Evolutionary conservation across 2,797 vertebrate species (phyloP), one percentile per base, ranked within the genome.

Genomic region (Apogon hyalosoma): DNA sequence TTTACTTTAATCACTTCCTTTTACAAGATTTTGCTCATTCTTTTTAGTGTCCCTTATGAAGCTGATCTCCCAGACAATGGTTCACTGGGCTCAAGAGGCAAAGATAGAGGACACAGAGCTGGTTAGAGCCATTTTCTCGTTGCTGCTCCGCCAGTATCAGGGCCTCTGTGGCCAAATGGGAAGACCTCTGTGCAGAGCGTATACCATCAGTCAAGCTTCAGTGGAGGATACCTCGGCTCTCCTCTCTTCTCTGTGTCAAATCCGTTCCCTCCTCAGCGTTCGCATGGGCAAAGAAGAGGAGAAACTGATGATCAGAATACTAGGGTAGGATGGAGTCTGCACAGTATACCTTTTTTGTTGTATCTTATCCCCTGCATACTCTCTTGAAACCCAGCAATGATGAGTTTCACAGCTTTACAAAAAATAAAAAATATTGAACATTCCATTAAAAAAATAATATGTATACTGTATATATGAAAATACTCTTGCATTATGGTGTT

Each of bases 221-320:
- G 94, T 97, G 70, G 95, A 95, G 63, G 97, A 99, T 73, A 96
- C 97, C 53, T 94, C 96, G 79, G 90, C 89, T 50, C 93, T 99
- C 39, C 91, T 98, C 75, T 95, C 95, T 41, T 97, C 97, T 0
- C 91, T 99, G 0, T 95, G 95, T 14, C 95, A 96, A 84, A 98
- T 99, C 47, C 96, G 97, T 12, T 97, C 97, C 11, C 93, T 99
- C 68, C 95, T 98, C 52, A 95, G 94, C 53, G 95, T 97, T 63
- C 92, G 94, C 70, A 98, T 99, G 97, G 97, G 97, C 31, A 95
- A 92, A 72, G 96, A 98, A 64, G 97, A 99, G 79, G 97, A 98
- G 87, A 95, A 94, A 63, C 94, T 97, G 33, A 98, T 98, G 97
- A 99, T 98, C 77, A 94, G 93, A 71, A 96, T 94, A 79, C 89